Evolutionary conservation across 2,888 invertebrate species (phyloP).

Genomic region (Acanthosepion lycidas): DNA sequence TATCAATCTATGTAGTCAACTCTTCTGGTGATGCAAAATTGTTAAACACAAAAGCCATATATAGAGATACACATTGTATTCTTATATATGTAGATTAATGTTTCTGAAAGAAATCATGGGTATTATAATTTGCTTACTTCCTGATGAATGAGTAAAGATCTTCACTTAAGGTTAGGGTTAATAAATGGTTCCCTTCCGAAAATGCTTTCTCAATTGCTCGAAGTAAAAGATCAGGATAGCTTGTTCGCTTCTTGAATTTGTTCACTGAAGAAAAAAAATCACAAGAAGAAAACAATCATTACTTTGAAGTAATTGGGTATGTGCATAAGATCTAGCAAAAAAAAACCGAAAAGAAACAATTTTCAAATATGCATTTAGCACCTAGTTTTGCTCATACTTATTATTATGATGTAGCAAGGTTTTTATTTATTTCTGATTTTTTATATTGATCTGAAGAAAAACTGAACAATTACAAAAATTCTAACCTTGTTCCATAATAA

Average conservation of each 20-base stretch:
- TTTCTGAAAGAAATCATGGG: neutral
- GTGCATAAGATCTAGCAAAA: too few relatives aligned
- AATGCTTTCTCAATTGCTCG: slow-evolving; percentile 73
- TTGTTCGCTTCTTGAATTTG: slow-evolving; percentile 71
- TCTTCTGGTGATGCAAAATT: too few relatives aligned
- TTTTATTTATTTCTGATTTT: neutral
- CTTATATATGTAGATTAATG: neutral
- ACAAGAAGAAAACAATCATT: neutral
- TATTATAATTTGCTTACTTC: neutral
- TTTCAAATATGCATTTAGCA: too few relatives aligned
- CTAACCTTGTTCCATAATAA: too few relatives aligned
- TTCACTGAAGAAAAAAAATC: slow-evolving; percentile 60
- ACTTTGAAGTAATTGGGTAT: too few relatives aligned
- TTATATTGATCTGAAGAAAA: neutral
- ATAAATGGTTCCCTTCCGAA: slow-evolving; percentile 69
- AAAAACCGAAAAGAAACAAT: too few relatives aligned
- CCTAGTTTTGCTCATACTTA: too few relatives aligned
- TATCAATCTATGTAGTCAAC: too few relatives aligned
- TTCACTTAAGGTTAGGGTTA: slow-evolving; percentile 71
- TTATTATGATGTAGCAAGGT: too few relatives aligned
- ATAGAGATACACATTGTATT: too few relatives aligned
- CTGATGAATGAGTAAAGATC: slow-evolving; percentile 52
- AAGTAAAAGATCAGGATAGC: slow-evolving; percentile 73
- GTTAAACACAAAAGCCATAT: too few relatives aligned
- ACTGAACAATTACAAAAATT: neutral